These are phyloP conservation scores for Geotrupes spiniger DNA, from an alignment of 2,888 invertebrate genomes.

Conservation along the genomic window DNA sequence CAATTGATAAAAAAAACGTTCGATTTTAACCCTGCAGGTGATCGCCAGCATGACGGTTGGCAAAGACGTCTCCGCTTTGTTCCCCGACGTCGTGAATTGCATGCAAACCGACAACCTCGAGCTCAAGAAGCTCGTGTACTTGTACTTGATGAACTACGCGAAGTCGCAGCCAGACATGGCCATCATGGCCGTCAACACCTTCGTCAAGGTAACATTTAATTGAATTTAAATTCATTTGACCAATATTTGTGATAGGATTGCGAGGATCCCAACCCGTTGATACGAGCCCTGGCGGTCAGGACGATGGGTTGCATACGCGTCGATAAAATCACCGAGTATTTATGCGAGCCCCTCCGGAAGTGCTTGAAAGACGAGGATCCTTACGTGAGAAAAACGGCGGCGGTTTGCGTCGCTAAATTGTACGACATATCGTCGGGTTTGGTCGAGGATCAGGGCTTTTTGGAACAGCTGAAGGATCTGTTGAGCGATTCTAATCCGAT, in stretches of 20 bases:
- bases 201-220: slow-evolving; percentile 98
- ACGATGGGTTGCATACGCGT: slow-evolving; percentile 99
- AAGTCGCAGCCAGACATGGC: slow-evolving; percentile 99
- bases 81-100: slow-evolving; percentile 99
- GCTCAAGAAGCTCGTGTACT: slow-evolving; percentile 95
- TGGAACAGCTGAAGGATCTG: slow-evolving; percentile 94
- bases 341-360: slow-evolving; percentile 96
- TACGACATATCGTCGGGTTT: slow-evolving; percentile 87
- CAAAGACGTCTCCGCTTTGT: slow-evolving; percentile 97
- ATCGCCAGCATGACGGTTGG: slow-evolving; percentile 99
- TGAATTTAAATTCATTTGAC: too few species aligned
- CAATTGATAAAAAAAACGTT: not conserved
- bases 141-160: slow-evolving; percentile 99
- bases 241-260: slow-evolving; percentile 72
- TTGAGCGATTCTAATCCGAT: slow-evolving; percentile 99
- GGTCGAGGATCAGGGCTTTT: slow-evolving; percentile 84
- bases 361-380: slow-evolving; percentile 95
- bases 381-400: slow-evolving; percentile 97
- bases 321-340: slow-evolving; percentile 99
- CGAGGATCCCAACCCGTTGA: slow-evolving; percentile 98
- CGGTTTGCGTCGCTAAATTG: slow-evolving; percentile 97
- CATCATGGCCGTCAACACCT: slow-evolving; percentile 99
- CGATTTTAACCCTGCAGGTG: slow-evolving; percentile 59
- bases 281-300: slow-evolving; percentile 95
- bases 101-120: slow-evolving; percentile 99